Evolutionary conservation across 2,113 vertebrate genomes (phyloP).

Genomic region (Gymnorhina tibicen): DNA sequence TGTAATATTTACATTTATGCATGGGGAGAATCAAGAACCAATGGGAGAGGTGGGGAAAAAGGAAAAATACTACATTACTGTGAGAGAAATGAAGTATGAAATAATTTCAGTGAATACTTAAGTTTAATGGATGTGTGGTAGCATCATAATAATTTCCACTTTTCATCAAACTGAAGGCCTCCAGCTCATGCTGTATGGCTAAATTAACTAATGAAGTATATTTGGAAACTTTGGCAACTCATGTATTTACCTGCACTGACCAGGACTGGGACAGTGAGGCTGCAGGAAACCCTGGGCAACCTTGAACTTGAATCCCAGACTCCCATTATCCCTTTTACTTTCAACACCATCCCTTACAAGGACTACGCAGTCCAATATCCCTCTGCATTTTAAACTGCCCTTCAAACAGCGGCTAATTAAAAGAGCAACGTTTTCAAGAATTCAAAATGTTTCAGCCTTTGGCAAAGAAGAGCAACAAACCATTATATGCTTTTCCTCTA

Average conservation of each 20-base stretch:
- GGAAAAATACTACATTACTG: background rate
- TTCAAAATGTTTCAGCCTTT: background rate
- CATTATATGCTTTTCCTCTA: background rate
- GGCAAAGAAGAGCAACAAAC: background rate
- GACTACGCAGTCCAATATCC: background rate
- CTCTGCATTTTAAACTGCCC: background rate
- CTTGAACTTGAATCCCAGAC: background rate
- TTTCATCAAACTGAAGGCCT: background rate
- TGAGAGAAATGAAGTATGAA: background rate
- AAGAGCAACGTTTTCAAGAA: background rate
- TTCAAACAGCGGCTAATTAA: background rate
- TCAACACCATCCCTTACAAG: background rate
- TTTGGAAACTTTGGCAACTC: background rate
- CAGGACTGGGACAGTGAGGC: background rate
- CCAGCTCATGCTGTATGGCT: background rate
- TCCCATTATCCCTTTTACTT: background rate
- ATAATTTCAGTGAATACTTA: background rate
- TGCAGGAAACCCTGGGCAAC: background rate
- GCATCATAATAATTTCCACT: background rate
- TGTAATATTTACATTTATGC: background rate
- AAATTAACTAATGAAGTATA: background rate
- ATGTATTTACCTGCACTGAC: background rate
- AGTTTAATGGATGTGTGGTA: background rate
- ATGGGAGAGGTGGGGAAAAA: background rate
- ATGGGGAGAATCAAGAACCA: background rate